These are phyloP conservation scores for Tolypeutes matacus DNA, from an alignment of 2,797 vertebrate genomes.

Conservation along the genomic window DNA sequence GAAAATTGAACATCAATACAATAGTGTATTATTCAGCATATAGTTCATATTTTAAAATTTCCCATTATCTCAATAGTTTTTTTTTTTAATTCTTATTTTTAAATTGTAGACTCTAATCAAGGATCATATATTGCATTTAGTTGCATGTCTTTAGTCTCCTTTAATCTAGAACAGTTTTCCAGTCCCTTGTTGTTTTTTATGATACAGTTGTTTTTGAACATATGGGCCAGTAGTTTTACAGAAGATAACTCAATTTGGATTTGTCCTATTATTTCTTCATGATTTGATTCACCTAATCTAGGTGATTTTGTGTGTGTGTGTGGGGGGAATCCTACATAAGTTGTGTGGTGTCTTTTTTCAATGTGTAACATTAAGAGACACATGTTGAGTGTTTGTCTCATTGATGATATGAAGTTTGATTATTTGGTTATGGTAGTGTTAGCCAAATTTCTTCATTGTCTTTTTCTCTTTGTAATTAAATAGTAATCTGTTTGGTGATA, in stretches of 20 bases:
- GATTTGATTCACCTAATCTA: not conserved
- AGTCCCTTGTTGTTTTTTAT: not conserved
- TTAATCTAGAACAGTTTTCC: not conserved
- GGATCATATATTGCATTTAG: not conserved
- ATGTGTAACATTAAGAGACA: too few relatives aligned
- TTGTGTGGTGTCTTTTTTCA: not conserved
- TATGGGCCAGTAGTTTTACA: not conserved
- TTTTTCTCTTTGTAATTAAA: constrained; percentile 5
- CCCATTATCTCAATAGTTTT: not conserved
- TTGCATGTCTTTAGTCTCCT: not conserved
- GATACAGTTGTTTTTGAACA: not conserved
- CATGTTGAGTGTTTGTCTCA: not conserved
- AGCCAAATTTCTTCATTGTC: not conserved
- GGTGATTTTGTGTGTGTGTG: not conserved
- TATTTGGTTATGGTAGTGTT: not conserved
- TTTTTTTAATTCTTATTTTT: not conserved
- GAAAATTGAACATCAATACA: not conserved
- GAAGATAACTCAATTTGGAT: not conserved
- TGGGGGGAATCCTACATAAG: not conserved
- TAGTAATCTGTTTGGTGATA: not conserved
- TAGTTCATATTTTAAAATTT: not conserved
- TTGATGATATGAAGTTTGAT: not conserved
- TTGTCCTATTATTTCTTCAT: not conserved
- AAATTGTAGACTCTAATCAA: not conserved
- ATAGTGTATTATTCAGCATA: not conserved